A percentile compares a stretch with the other conserved stretches of the same genome.
phyloP scores from a whole-genome alignment of 2,797 vertebrate species.

The Leptodactylus fallax region DNA sequence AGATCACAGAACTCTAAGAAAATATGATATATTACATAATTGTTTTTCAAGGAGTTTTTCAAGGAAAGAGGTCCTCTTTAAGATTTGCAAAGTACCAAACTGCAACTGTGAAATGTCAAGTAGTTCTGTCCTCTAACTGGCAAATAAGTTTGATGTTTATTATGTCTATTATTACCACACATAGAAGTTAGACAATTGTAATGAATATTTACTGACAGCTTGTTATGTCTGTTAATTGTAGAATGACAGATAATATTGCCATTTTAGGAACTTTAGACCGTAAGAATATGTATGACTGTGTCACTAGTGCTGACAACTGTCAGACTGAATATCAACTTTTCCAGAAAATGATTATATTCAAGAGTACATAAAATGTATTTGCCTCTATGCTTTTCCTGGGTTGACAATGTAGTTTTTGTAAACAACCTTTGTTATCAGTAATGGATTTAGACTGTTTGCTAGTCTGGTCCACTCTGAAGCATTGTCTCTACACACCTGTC shows the following conservation, averaged over 20 bases:
- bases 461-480: too few species aligned
- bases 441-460: too few species aligned
- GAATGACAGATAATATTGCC: neutral
- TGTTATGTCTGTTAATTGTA: neutral
- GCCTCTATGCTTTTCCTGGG: neutral
- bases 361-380: neutral
- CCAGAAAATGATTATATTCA: neutral
- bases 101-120: too few species aligned
- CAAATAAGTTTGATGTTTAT: slow-evolving; percentile 25
- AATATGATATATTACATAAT: too few species aligned
- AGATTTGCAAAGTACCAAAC: too few species aligned
- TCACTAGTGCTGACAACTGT: slow-evolving; percentile 3
- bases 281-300: neutral
- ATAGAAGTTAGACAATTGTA: neutral
- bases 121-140: neutral
- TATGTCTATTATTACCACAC: neutral
- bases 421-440: too few species aligned
- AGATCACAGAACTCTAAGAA: too few species aligned
- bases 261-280: neutral
- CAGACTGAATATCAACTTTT: neutral
- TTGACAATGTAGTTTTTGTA: slow-evolving; percentile 15
- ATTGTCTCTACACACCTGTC: too few species aligned
- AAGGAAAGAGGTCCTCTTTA: too few species aligned
- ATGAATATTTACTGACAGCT: neutral
- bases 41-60: too few species aligned